phyloP scores from a whole-genome alignment of 37 sponge, comb jelly and placozoan species.

The Corticium candelabrum region DNA sequence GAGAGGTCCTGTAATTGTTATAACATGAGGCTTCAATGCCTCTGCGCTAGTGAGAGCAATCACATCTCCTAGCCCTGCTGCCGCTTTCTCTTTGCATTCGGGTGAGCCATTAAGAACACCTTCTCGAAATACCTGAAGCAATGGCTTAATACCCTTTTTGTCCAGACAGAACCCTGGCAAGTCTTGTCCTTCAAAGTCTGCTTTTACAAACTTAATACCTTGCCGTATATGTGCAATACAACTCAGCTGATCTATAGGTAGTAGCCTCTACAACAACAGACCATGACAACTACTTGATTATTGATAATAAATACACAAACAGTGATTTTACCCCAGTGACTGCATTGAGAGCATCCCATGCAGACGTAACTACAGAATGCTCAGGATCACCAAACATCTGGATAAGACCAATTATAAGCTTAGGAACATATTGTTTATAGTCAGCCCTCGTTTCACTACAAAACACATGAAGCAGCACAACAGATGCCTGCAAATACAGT shows the following conservation, averaged over 20 bases:
- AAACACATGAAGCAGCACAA: slow-evolving; percentile 38
- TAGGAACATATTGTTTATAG: slow-evolving; percentile 44
- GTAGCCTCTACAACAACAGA: slow-evolving; percentile 10
- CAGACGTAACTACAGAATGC: slow-evolving; percentile 42
- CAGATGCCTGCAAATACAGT: slow-evolving; percentile 24
- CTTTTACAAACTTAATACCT: slow-evolving; percentile 1
- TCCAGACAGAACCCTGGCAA: slow-evolving; percentile 10
- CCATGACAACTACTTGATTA: background rate
- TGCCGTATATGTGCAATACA: slow-evolving; percentile 14
- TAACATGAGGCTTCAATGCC: slow-evolving; percentile 40
- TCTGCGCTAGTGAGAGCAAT: slow-evolving; percentile 52
- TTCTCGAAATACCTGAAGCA: slow-evolving; percentile 66
- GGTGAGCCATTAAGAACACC: slow-evolving; percentile 77
- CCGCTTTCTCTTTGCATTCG: slow-evolving; percentile 88
- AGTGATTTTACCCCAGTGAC: slow-evolving; percentile 52
- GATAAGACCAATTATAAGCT: slow-evolving; percentile 48
- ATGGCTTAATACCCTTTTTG: slow-evolving; percentile 68
- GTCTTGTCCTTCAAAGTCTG: background rate
- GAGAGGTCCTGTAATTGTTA: slow-evolving; percentile 86
- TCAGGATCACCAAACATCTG: slow-evolving; percentile 57
- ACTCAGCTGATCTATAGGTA: slow-evolving; percentile 34
- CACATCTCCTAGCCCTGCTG: slow-evolving; percentile 65
- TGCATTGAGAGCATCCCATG: slow-evolving; percentile 72
- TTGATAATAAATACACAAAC: slow-evolving; percentile 2
- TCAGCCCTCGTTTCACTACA: slow-evolving; percentile 30